Evolutionary conservation across 1,140 invertebrate species (phyloP), one percentile per base, ranked within the genome.

Genomic region (Pinna nobilis): DNA sequence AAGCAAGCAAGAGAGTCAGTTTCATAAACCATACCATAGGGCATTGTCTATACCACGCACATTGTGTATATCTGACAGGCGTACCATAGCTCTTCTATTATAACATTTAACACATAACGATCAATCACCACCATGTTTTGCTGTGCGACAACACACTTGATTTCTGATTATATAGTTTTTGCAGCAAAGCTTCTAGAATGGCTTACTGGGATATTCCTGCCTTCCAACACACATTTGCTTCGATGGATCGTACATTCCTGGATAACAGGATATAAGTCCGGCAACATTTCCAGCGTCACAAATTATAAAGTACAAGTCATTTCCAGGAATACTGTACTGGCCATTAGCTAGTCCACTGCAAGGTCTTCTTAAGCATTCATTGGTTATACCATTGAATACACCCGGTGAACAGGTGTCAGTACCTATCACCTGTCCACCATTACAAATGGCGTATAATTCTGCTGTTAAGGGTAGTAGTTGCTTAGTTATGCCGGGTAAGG

Each of bases 131-230:
- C n/a, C n/a, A n/a, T n/a, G n/a, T n/a, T n/a, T n/a, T n/a, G n/a
- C n/a, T n/a, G n/a, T n/a, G n/a, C n/a, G n/a, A n/a, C n/a, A n/a
- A n/a, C n/a, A n/a, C n/a, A n/a, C 23, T 6, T 33, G 32, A 33
- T 30, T 59, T 30, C 55, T 35, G 20, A 47, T 35, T 59, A 59
- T 59, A 59, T 33, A 33, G 33, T 59, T 28, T 59, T 59, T 51
- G 28, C 49, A 37, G 51, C 28, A 53, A 20, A 67, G 63, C 41
- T 53, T 57, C 70, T 72, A 66, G 66, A 61, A 66, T 30, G 70
- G 70, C 13, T 25, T 49, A 33, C 53, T 59, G 18, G 47, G 60
- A 18, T 5, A 18, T 20, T n/a, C 37, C 55, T 6, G 37, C 32
- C 28, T 44, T 23, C 51, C 44, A n/a, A 70, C 35, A 51, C 68